Evolutionary conservation across 2,113 vertebrate species (phyloP).

Genomic region (Pipra filicauda): DNA sequence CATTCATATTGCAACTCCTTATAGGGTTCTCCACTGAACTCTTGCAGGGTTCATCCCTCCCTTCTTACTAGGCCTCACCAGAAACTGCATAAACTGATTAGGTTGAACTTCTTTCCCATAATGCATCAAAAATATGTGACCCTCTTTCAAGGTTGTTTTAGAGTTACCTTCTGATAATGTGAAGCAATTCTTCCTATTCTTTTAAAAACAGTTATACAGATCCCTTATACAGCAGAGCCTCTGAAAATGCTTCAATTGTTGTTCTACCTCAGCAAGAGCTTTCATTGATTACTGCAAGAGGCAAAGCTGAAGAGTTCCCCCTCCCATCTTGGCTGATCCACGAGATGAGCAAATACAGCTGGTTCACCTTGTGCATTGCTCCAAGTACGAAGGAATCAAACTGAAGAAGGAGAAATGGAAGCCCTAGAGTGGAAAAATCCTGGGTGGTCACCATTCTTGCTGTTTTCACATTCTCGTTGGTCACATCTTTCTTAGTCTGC

Average conservation of each 20-base stretch:
- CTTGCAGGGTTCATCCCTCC: neutral
- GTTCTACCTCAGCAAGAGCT: neutral
- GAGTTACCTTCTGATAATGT: neutral
- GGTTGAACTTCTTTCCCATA: neutral
- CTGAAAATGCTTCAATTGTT: neutral
- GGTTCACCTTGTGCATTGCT: neutral
- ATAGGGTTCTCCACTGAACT: neutral
- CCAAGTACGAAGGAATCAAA: conserved; percentile 43
- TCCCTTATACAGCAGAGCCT: neutral
- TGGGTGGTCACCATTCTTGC: neutral
- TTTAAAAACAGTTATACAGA: neutral
- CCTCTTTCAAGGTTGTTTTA: neutral
- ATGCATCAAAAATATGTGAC: neutral
- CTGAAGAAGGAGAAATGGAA: conserved; percentile 23
- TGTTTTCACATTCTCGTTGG: neutral
- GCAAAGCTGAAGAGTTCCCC: neutral
- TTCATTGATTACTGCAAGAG: neutral
- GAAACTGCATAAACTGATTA: neutral
- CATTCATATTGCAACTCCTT: neutral
- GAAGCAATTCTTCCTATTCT: neutral
- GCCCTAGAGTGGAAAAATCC: neutral
- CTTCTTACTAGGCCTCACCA: neutral
- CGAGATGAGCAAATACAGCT: neutral
- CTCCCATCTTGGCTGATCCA: neutral
- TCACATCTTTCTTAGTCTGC: neutral